Conservation (phyloP, 2,113 vertebrate genomes). For the Syngnathus typhle region DNA sequence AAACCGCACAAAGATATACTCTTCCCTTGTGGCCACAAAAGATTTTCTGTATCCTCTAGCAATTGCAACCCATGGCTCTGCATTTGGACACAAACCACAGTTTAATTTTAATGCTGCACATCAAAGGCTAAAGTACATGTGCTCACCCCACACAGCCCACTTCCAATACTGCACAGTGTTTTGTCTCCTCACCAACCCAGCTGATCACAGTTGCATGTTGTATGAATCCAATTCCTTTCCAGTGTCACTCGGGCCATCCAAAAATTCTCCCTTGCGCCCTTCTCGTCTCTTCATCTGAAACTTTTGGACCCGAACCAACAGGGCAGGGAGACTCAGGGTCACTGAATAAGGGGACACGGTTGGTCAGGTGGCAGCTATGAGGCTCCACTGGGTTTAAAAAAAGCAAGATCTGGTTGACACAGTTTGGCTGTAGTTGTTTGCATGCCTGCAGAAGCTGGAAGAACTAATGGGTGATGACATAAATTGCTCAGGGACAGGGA, state of each 20-base stretch:
- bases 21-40: neutral
- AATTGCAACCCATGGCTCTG: neutral
- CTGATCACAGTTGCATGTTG: conserved; percentile 39
- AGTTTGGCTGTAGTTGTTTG: conserved; percentile 27
- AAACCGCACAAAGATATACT: neutral
- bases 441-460: conserved; percentile 32
- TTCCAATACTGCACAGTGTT: conserved; percentile 11
- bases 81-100: conserved; percentile 1
- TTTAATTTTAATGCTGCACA: conserved; percentile 29
- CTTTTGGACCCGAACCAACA: conserved; percentile 21
- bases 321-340: conserved; percentile 24
- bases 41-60: neutral
- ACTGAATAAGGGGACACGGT: conserved; percentile 28
- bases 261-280: conserved; percentile 24
- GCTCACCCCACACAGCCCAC: neutral
- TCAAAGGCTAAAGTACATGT: conserved; percentile 7
- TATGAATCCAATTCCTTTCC: conserved; percentile 46
- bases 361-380: conserved; percentile 12
- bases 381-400: conserved; percentile 19
- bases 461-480: conserved; percentile 43
- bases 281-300: conserved; percentile 11
- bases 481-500: conserved; percentile 24
- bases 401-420: conserved; percentile 16
- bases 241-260: conserved; percentile 41
- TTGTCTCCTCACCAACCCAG: conserved; percentile 18